Evolutionary conservation across 2,113 vertebrate species (phyloP).

Genomic region (Channa argus): DNA sequence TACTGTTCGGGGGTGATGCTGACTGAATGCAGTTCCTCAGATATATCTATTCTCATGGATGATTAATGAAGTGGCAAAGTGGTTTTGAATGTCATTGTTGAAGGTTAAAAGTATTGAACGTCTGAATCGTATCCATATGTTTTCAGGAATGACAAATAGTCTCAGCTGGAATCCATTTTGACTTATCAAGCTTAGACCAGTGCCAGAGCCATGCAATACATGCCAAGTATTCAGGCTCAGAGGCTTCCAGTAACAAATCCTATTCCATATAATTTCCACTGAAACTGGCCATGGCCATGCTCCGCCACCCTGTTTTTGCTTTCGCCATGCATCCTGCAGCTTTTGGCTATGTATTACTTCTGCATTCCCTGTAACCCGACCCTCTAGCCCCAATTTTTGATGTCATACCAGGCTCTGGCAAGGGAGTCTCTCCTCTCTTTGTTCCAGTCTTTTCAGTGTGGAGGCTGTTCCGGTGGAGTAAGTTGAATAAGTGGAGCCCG

Average conservation of each 20-base stretch:
- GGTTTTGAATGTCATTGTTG: slow-evolving; percentile 83
- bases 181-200: slow-evolving; percentile 80
- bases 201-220: slow-evolving; percentile 73
- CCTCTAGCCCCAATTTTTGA: slow-evolving; percentile 70
- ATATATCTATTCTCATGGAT: slow-evolving; percentile 81
- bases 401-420: slow-evolving; percentile 63
- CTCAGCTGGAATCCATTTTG: slow-evolving; percentile 82
- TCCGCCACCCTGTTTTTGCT: slow-evolving; percentile 66
- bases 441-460: slow-evolving; percentile 76
- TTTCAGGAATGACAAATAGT: slow-evolving; percentile 85
- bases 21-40: slow-evolving; percentile 68
- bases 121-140: slow-evolving; percentile 81
- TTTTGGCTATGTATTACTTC: slow-evolving; percentile 65
- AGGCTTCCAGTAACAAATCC: slow-evolving; percentile 81
- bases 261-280: slow-evolving; percentile 78
- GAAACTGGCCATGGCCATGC: slow-evolving; percentile 75
- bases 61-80: slow-evolving; percentile 80
- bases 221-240: slow-evolving; percentile 77
- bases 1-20: slow-evolving; percentile 62
- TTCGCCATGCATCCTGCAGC: slow-evolving; percentile 45
- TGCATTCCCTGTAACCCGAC: slow-evolving; percentile 63
- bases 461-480: slow-evolving; percentile 80
- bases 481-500: slow-evolving; percentile 84
- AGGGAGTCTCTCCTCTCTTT: slow-evolving; percentile 76
- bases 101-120: slow-evolving; percentile 82